Percentiles rank a stretch among this genome's conserved stretches.
Evolutionary conservation across 1,140 invertebrate genomes (phyloP).

Genomic region (Hypsibius dujardini): DNA sequence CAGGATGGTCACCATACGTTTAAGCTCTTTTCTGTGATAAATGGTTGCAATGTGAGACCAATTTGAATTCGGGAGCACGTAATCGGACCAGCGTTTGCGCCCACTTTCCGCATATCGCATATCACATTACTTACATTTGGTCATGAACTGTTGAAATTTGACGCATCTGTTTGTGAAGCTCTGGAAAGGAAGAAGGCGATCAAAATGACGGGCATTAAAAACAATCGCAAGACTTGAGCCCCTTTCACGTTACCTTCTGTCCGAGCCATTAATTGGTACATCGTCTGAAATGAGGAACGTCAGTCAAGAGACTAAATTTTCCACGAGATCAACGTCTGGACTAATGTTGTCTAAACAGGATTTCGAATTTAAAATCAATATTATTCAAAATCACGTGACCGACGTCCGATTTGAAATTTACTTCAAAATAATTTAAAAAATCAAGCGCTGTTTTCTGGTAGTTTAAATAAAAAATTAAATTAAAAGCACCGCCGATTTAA

Average conservation of each 20-base stretch:
- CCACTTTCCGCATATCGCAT: background rate
- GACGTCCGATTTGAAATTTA: no score
- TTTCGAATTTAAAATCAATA: no score
- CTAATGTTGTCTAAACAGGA: background rate
- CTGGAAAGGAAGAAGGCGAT: background rate
- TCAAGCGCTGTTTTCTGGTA: no score
- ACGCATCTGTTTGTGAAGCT: background rate
- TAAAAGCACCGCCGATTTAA: no score
- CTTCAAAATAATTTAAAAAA: no score
- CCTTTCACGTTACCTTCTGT: background rate
- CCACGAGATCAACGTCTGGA: background rate
- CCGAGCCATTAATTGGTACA: constrained; percentile 14
- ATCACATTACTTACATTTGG: constrained; percentile 9
- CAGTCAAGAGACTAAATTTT: background rate
- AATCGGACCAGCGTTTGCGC: no score
- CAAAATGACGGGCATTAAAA: no score
- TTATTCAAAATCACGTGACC: no score
- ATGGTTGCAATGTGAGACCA: background rate
- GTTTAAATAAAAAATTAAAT: no score
- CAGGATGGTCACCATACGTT: constrained; percentile 10
- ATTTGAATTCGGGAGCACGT: background rate
- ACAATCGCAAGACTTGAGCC: no score
- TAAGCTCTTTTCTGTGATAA: constrained; percentile 11
- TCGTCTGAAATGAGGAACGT: background rate
- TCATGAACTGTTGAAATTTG: background rate